Evolutionary conservation across 2,888 invertebrate genomes (phyloP), one percentile per base, ranked within the genome.

Genomic region (Chironomus tentans): DNA sequence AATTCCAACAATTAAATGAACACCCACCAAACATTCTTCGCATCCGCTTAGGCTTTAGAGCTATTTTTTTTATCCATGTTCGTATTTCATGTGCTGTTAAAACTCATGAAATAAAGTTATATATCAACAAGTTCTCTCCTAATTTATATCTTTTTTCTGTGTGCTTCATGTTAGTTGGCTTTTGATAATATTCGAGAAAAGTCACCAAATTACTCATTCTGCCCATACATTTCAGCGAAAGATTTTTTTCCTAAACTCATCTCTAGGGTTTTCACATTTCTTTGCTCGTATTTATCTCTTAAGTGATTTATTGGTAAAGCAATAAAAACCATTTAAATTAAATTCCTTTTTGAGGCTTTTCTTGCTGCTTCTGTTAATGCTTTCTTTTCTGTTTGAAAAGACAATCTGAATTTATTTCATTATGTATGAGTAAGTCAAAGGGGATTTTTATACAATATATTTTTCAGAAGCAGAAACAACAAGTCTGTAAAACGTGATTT

Each of bases 291-390:
- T 21, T 22, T 65, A 65, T 21, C 13, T 12, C 28, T 12, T 1
- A 6, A 22, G 71, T 71, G 71, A 71, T 71, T 71, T 71, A 71
- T 71, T 24, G 22, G 18, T 46, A 15, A 46, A 68, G 47, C 47
- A 70, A 50, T 71, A 28, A 71, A 71, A 71, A 24, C 50, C 22
- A 65, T 56, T 21, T 50, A 48, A 71, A 71, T 71, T 71, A 71
- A 71, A 38, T 68, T 38, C 28, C 28, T 68, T 38, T 68, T 15
- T 68, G 38, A 65, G 56, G 56, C 18, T 56, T 56, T 56, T 38
- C 10, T 38, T 38, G 38, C 38, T 38, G 7, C 38, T 38, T 38
- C 38, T 38, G 38, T 38, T 38, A 38, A 38, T 38, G 38, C 38
- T 38, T 38, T 38, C 38, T 38, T 38, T 38, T 38, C 38, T 38